Base-by-base conservation (phyloP, 2,113 vertebrate genomes). In the Zootoca vivipara region DNA sequence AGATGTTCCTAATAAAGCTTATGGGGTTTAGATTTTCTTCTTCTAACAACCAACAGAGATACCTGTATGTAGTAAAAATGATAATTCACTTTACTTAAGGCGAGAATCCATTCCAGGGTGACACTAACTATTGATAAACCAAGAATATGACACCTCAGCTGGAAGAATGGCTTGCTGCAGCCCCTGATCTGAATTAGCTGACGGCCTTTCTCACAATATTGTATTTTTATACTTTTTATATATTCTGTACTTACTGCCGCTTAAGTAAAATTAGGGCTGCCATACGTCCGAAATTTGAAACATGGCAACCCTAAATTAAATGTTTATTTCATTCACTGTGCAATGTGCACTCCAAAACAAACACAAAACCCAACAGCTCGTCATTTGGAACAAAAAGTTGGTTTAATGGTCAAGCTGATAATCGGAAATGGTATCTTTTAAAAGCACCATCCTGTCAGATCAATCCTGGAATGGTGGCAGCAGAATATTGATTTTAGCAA, bases 401-500 rank as follows among this genome's bases (percentile, higher is more conserved):
- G 62, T 77, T 86, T 82, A 83, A 88, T 38, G 1, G 0, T 40
- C 7, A 35, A 38, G 91, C 46, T 58, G 72, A 18, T 46, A 90
- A 79, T 26, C 86, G 33, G 18, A 88, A 74, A 46, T 80, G 26
- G 0, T 28, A 26, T 16, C 56, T 83, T 74, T 38, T 62, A 75
- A 77, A 90, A 69, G 82, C 81, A 75, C 46, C 8, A 83, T 10
- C 56, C 33, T 40, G 84, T 93, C 58, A 69, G n/a, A 78, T 64
- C 30, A 28, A 67, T 33, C n/a, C 84, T 85, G 87, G 35, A 87
- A 69, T 2, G 5, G 18, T 89, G 87, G 33, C 85, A 75, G 82
- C 67, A 38, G 90, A 64, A 84, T 16, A 82, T 78, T 90, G 89
- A 89, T 67, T 85, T 70, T 18, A 9, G 28, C 16, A 72, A 15